Evolutionary conservation across 2,888 invertebrate genomes (phyloP), one percentile per base, ranked within the genome.

Genomic region (Rhingia rostrata): DNA sequence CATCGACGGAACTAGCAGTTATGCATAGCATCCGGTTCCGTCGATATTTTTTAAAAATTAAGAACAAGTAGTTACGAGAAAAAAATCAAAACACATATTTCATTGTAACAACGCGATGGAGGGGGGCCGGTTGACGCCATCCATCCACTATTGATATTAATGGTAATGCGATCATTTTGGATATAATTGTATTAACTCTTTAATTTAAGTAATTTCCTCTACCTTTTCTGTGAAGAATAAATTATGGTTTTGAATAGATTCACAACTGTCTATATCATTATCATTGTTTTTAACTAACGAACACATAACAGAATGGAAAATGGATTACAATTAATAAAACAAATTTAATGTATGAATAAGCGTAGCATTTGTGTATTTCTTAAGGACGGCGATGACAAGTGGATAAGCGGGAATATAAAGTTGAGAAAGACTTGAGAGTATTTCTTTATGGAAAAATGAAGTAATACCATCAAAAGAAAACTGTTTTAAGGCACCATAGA

Each of bases 191-290:
- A 85, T 85, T 85, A 72, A 85, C 81, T 85, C 81, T 85, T 77
- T 85, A 77, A 77, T 81, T 85, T 80, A 81, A 85, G 81, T 77
- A 75, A 81, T 72, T 72, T 84, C 81, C 75, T 77, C 81, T 75
- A 75, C 80, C 70, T 81, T 77, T 81, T 85, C 85, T 80, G 81
- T 81, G 85, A 85, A 85, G 67, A 85, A 85, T 77, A 81, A 77
- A 85, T 67, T 85, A 81, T 85, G 85, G 84, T 85, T 85, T 77
- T 85, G 81, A 85, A 75, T 85, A 81, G 85, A 85, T 81, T 80
- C 72, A 75, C 69, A 81, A 74, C 78, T 73, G 84, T 84, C 74
- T 84, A 79, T 83, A 63, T 74, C 61, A 81, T 60, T 81, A 75
- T 81, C 75, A 81, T 81, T 75, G 69, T 81, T 75, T 82, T 66